A percentile compares a stretch with the other conserved stretches of the same genome.
Conservation (phyloP, 2,888 invertebrate species). For the Nycteola revayana region DNA sequence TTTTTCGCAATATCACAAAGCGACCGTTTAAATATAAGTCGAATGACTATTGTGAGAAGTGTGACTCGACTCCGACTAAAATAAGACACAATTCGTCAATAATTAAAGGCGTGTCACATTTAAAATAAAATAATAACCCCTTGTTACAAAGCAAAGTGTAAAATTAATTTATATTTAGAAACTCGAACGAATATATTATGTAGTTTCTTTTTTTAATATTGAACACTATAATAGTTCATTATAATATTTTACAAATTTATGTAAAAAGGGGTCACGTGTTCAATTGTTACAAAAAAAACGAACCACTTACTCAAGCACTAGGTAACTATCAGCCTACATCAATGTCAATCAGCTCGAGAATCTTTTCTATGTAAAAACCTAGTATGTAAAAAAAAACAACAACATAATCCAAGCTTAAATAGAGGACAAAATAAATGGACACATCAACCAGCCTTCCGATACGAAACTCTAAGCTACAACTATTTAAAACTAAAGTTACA, state of each 20-base stretch:
- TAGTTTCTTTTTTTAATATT: too few species aligned
- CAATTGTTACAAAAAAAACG: slow-evolving; percentile 18
- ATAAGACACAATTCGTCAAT: slow-evolving; percentile 22
- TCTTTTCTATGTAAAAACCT: slow-evolving; percentile 15
- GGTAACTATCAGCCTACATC: slow-evolving; percentile 29
- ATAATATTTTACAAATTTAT: too few species aligned
- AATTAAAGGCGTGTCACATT: slow-evolving; percentile 21
- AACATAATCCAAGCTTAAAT: slow-evolving; percentile 28
- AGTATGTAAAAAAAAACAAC: slow-evolving; percentile 29
- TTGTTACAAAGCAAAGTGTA: too few species aligned
- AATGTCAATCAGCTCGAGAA: slow-evolving; percentile 23
- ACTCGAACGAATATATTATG: too few species aligned
- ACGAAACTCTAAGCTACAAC: slow-evolving; percentile 55
- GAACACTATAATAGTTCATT: too few species aligned
- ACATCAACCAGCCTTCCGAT: slow-evolving; percentile 74
- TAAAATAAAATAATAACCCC: slow-evolving; percentile 21
- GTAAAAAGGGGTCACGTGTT: too few species aligned
- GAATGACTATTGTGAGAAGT: slow-evolving; percentile 46
- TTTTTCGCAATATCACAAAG: slow-evolving; percentile 69
- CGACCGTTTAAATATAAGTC: slow-evolving; percentile 59
- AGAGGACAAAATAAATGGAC: slow-evolving; percentile 57
- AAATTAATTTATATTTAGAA: too few species aligned
- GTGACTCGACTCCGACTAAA: slow-evolving; percentile 19
- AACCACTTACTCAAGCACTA: slow-evolving; percentile 29
- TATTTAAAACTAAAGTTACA: slow-evolving; percentile 55